Base-by-base conservation (phyloP, 35 echinoderm and acorn worm genomes). In the Hemicentrotus pulcherrimus region DNA sequence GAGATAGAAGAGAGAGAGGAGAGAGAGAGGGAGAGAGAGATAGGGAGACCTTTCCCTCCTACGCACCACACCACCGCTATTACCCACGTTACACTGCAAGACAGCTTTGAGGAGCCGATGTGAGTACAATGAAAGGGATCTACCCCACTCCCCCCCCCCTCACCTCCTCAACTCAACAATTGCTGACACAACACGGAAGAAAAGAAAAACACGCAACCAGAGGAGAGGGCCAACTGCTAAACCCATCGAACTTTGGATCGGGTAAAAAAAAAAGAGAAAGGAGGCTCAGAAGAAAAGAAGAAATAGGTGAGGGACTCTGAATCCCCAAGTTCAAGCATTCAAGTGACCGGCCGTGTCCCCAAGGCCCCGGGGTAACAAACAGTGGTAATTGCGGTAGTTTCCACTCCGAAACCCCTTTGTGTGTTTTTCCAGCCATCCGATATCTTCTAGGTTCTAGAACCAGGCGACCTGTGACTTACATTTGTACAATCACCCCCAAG, bases 371-470 rank as follows among this genome's bases (percentile, higher is more conserved):
- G 65, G 65, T n/a, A 14, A 18, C 65, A 22, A 78, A 28, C 65
- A 22, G 65, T 78, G 65, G 65, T 78, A 78, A 78, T 78, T 78
- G 65, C 24, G 65, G 65, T 78, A 78, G 65, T 78, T 78, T 28
- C 6, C 22, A 78, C 65, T 78, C 65, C 65, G 22, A 78, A n/a
- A 78, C 65, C 65, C 65, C 65, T 78, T 78, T 78, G 65, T 78
- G 65, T 78, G 65, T 78, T 78, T 78, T 78, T 78, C 24, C 65
- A 78, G 65, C 65, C 65, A 78, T 78, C 65, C 65, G 65, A 78
- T 78, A 78, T 24, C 65, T 78, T 78, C 28, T 18, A 22, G 7
- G 65, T 7, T 78, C 19, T 2, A 7, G 19, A 18, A 22, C 19
- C 6, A 78, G 65, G 65, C 22, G 65, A 78, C 65, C 65, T 28